Evolutionary conservation across 2,888 invertebrate genomes (phyloP), one percentile per base, ranked within the genome.

Genomic region (Phengaris arion): DNA sequence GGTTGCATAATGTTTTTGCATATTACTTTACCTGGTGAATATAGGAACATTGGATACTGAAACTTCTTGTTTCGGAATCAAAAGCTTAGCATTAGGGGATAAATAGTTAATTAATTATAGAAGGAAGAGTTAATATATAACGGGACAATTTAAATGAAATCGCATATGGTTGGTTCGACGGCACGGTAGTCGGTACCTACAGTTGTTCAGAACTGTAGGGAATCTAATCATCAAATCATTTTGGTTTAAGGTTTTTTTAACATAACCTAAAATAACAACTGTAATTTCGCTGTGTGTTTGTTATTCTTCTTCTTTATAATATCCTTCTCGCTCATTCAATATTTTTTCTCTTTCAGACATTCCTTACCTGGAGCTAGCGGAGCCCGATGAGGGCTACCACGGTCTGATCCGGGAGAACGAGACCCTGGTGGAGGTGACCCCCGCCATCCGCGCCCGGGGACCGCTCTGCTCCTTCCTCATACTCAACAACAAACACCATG

Each of bases 331-430:
- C 46, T 69, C 69, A 48, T 15, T 48, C 15, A 6, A 1, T 69
- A 12, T 69, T 72, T 15, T 54, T 35, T 35, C 35, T 13, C 45
- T 81, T 84, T 57, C 94, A 94, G 85, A 94, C 94, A 95, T 94
- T 76, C 97, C 96, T 48, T 95, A 95, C 84, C 89, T 97, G 93
- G 97, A 97, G 90, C 93, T 97, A 87, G 95, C 96, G 78, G 96
- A 96, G 86, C 95, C 97, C 68, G 97, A 98, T 85, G 97, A 97
- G 83, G 98, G 98, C 79, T 98, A 98, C 94, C 98, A 98, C 86
- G 98, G 98, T 57, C 94, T 98, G 88, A 97, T 98, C 84, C 96
- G 97, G 83, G 98, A 98, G 94, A 98, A 98, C 91, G 98, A 98
- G 91, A 97, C 98, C 75, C 94, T 97, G 81, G 98, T 98, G 81